Evolutionary conservation across 2,888 invertebrate genomes (phyloP).

Genomic region (Pammene fasciana): DNA sequence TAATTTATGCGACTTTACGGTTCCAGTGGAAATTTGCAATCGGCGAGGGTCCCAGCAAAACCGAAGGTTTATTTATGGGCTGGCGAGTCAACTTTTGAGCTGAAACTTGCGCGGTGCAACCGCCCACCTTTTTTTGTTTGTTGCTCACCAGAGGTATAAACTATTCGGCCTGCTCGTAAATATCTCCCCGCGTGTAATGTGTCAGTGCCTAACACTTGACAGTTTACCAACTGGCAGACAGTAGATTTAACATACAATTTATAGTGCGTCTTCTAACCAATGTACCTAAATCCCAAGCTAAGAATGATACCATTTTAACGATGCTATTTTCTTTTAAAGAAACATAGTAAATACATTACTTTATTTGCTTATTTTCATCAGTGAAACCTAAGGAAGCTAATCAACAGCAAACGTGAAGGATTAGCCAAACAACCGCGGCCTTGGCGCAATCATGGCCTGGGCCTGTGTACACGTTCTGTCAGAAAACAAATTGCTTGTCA

Average conservation of each 20-base stretch:
- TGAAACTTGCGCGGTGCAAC: slow-evolving; percentile 75
- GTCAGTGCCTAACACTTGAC: slow-evolving; percentile 44
- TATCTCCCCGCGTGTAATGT: slow-evolving; percentile 54
- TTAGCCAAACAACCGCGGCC: slow-evolving; percentile 39
- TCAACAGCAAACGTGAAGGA: slow-evolving; percentile 38
- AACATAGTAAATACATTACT: slow-evolving; percentile 17
- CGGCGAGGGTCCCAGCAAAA: slow-evolving; percentile 77
- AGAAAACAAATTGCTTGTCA: slow-evolving; percentile 42
- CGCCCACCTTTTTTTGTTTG: slow-evolving; percentile 69
- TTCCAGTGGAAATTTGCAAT: slow-evolving; percentile 80
- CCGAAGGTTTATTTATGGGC: slow-evolving; percentile 82
- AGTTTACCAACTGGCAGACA: slow-evolving; percentile 25
- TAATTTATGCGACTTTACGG: slow-evolving; percentile 83
- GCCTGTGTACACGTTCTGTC: slow-evolving; percentile 37
- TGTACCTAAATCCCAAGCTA: not conserved
- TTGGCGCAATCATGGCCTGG: slow-evolving; percentile 37
- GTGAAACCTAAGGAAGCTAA: slow-evolving; percentile 38
- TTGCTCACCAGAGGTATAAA: slow-evolving; percentile 61
- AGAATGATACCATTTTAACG: not conserved
- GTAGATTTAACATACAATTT: slow-evolving; percentile 20
- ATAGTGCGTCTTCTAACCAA: slow-evolving; percentile 1
- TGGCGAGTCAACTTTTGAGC: slow-evolving; percentile 74
- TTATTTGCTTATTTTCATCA: slow-evolving; percentile 34
- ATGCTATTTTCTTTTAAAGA: not conserved
- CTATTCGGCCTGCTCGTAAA: slow-evolving; percentile 59